Base-by-base conservation (phyloP, 2,888 invertebrate genomes). In the Zootermopsis nevadensis region DNA sequence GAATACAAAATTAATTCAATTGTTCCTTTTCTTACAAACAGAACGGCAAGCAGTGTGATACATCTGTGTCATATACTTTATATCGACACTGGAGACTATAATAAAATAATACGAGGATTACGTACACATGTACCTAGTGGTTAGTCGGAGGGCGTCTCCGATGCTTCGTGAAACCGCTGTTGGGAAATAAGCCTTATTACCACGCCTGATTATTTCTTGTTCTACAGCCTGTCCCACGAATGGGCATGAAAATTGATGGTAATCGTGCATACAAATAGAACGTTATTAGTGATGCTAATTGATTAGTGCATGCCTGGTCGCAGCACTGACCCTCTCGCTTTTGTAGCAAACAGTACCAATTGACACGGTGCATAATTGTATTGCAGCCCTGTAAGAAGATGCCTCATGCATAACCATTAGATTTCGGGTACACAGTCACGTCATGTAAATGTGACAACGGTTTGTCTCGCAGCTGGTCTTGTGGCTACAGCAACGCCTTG, bases 261-360 rank as follows among this genome's bases (percentile, higher is more conserved):
- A 79, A 66, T 79, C 66, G 66, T 79, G 79, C 79, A 66, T 79
- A 66, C 53, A 79, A 66, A 79, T 79, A 79, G 79, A 60, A 79
- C 24, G 60, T 79, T 79, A 79, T 79, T 79, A 79, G 79, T 31
- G 79, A 79, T 79, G 79, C 79, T 79, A 79, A 79, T 79, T 79
- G 79, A 79, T 79, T 79, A 35, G 60, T 31, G 79, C 79, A 60
- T 66, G 79, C 60, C 38, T 60, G 79, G 35, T 31, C 24, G 66
- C 66, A 15, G 7, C 60, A 60, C 6, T 27, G 60, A 60, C 60
- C 60, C 60, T 27, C 74, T 38, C 15, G 19, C 35, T 27, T 30
- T 79, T 79, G 48, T 31, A 30, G 31, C 79, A 66, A 79, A 79
- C 79, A 79, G 35, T 79, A n/a, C 66, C 79, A 79, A 79, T 79